Evolutionary conservation across 2,888 invertebrate genomes (phyloP), one percentile per base, ranked within the genome.

Genomic region (Thymelicus sylvestris): DNA sequence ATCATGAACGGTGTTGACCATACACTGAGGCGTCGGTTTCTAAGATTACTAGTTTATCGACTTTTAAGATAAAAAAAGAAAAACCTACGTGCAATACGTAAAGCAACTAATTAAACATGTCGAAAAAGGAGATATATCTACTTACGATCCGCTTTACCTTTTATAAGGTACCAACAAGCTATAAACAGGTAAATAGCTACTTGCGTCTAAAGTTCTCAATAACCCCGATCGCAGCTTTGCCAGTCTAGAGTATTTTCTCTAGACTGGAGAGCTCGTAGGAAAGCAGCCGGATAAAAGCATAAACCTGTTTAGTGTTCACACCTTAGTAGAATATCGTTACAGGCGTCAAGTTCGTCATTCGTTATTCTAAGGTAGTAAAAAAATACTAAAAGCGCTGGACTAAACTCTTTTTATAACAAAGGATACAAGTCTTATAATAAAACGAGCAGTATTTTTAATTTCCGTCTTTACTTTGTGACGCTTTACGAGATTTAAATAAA

Each of bases 401-500:
- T 55, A 24, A 82, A 82, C 82, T 81, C 79, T 77, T 76, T 74
- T 75, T 73, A 72, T 73, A 72, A 78, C 75, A 75, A 80, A 80
- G 76, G 64, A 48, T 79, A 77, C 81, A 89, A 89, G 81, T 87
- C 86, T 83, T 74, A 83, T 83, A 88, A 89, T 87, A 87, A 87
- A 81, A 88, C 82, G 80, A 82, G 77, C 77, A 80, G 81, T 80
- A 81, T 84, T 87, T 90, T 87, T 87, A 86, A 89, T 90, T 86
- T 89, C 88, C 87, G 81, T 78, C 77, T 79, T 80, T 80, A 87
- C 82, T 85, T 83, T 77, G 75, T 72, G 75, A 76, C 80, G 80
- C 80, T 85, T 86, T 84, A 83, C 79, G 81, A 81, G 85, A 86
- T 87, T 89, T 80, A 85, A 88, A 89, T 86, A 84, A 86, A 89